phyloP scores from a whole-genome alignment of 2,113 vertebrate genomes.

The Nibea albiflora region DNA sequence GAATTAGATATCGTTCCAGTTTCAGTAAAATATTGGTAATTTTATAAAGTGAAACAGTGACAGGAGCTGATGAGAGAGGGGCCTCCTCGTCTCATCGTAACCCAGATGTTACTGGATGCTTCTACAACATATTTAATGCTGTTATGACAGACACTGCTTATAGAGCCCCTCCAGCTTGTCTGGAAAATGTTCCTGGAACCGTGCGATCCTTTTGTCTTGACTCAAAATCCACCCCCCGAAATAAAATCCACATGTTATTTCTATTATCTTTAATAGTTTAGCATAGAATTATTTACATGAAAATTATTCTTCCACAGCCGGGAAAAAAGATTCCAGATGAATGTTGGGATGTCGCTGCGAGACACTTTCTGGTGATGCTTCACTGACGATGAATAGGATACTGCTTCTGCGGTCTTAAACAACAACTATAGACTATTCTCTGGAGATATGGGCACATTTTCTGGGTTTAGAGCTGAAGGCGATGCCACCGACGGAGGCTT shows the following conservation, averaged over 20 bases:
- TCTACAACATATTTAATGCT: constrained; percentile 61
- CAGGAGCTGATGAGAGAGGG: constrained; percentile 33
- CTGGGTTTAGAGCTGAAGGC: constrained; percentile 20
- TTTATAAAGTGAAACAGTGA: constrained; percentile 17
- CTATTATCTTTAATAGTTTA: constrained; percentile 60
- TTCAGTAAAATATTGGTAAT: constrained; percentile 14
- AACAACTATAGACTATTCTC: constrained; percentile 17
- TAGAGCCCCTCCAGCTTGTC: constrained; percentile 58
- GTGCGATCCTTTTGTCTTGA: constrained; percentile 54
- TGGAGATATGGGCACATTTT: neutral
- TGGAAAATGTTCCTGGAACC: constrained; percentile 55
- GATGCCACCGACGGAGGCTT: constrained; percentile 16
- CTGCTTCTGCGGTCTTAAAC: constrained; percentile 49
- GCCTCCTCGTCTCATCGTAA: constrained; percentile 38
- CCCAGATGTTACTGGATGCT: constrained; percentile 66
- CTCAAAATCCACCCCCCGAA: constrained; percentile 50
- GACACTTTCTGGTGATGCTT: constrained; percentile 56
- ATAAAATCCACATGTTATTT: constrained; percentile 68
- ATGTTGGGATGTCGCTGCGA: constrained; percentile 25
- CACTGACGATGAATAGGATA: constrained; percentile 43
- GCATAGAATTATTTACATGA: constrained; percentile 58
- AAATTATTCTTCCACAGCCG: constrained; percentile 37
- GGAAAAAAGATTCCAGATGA: constrained; percentile 53
- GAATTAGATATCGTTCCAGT: constrained; percentile 9
- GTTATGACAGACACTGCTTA: constrained; percentile 66